Evolutionary conservation across 2,888 invertebrate species (phyloP).

Genomic region (Frankliniella intonsa): DNA sequence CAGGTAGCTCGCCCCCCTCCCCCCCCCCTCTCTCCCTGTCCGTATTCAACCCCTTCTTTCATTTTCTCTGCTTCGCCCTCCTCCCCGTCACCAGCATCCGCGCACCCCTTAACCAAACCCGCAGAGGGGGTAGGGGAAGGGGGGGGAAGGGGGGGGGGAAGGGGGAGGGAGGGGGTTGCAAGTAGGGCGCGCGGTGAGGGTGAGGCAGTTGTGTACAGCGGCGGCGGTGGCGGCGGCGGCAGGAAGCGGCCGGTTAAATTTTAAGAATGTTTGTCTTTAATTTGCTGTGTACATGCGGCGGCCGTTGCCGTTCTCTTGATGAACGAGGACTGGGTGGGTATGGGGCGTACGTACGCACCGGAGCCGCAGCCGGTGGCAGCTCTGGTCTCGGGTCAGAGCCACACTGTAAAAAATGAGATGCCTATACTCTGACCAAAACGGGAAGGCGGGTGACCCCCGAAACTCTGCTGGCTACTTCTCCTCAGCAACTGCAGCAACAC

Average conservation of each 20-base stretch:
- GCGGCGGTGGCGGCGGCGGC: not conserved
- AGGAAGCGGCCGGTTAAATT: not conserved
- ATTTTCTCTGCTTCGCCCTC: not conserved
- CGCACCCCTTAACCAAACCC: too few relatives aligned
- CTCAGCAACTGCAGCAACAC: too few relatives aligned
- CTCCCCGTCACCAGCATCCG: not conserved
- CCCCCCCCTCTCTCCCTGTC: not conserved
- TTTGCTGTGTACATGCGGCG: slow-evolving; percentile 20
- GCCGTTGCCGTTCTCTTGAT: not conserved
- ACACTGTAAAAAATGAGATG: too few relatives aligned
- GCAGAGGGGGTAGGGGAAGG: too few relatives aligned
- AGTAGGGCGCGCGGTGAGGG: not conserved
- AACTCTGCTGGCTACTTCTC: too few relatives aligned
- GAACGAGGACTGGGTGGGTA: not conserved
- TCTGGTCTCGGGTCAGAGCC: not conserved
- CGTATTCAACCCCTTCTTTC: not conserved
- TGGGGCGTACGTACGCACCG: not conserved
- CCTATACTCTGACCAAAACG: too few relatives aligned
- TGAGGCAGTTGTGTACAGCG: not conserved
- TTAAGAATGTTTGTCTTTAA: slow-evolving; percentile 18
- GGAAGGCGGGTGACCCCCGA: too few relatives aligned
- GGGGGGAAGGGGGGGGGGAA: too few relatives aligned
- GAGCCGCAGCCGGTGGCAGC: not conserved
- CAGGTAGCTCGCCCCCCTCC: not conserved
- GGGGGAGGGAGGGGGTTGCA: too few relatives aligned